Evolutionary conservation across 2,888 invertebrate genomes (phyloP).

Genomic region (Diploptera punctata): DNA sequence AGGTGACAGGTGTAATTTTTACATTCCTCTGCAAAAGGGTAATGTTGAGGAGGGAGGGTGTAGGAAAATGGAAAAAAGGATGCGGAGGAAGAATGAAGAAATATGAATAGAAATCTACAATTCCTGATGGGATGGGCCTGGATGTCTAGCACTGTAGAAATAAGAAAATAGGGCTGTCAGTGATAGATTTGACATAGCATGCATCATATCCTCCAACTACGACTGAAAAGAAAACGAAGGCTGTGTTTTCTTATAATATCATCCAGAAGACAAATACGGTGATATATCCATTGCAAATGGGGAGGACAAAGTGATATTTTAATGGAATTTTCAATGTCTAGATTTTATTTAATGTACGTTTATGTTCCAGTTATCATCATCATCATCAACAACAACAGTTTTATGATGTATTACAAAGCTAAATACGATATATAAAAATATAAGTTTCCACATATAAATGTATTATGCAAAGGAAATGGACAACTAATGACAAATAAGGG

Average conservation of each 20-base stretch:
- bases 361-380: too few species aligned
- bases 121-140: background rate
- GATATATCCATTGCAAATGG: too few species aligned
- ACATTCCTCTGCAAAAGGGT: background rate
- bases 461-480: too few species aligned
- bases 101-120: conserved; percentile 21
- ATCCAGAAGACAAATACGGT: background rate
- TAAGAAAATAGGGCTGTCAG: background rate
- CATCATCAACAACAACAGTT: too few species aligned
- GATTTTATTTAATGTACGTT: too few species aligned
- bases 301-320: too few species aligned
- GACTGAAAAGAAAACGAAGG: background rate
- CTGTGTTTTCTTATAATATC: background rate
- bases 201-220: background rate
- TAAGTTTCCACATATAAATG: too few species aligned
- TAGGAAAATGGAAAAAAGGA: too few species aligned
- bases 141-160: background rate
- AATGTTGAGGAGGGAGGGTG: background rate
- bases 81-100: background rate
- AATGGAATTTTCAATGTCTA: too few species aligned
- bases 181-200: conserved; percentile 8
- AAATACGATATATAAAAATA: too few species aligned
- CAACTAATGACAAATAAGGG: too few species aligned
- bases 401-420: too few species aligned
- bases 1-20: conserved; percentile 16